These are phyloP conservation scores for Phorcus lineatus DNA, from an alignment of 2,888 invertebrate genomes.

Conservation along the genomic window DNA sequence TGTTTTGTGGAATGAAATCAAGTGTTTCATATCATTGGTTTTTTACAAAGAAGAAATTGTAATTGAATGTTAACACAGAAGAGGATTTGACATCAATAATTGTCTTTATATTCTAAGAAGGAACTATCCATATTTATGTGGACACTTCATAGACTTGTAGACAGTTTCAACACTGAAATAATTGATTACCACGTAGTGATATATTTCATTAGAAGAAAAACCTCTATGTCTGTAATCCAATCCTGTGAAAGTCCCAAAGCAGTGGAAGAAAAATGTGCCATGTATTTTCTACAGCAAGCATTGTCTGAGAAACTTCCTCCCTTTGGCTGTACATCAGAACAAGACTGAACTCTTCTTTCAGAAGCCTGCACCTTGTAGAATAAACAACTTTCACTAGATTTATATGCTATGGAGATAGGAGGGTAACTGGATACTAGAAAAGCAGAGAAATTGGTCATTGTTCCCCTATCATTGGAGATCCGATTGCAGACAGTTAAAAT, in stretches of 20 bases:
- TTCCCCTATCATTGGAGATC: slow-evolving; percentile 6
- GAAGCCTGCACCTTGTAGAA: slow-evolving; percentile 15
- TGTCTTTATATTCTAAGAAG: too few relatives aligned
- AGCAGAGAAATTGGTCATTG: slow-evolving; percentile 23
- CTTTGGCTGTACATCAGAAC: neutral
- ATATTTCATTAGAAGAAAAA: neutral
- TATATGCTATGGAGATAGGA: slow-evolving; percentile 14
- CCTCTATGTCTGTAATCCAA: neutral
- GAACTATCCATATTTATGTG: too few relatives aligned
- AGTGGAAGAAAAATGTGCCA: neutral
- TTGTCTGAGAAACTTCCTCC: slow-evolving; percentile 7
- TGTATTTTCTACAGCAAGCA: neutral
- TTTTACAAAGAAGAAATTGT: too few relatives aligned
- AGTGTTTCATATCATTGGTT: too few relatives aligned
- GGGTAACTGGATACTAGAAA: slow-evolving; percentile 8
- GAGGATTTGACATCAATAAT: too few relatives aligned
- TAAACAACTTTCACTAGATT: slow-evolving; percentile 29
- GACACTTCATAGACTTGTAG: neutral
- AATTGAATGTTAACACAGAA: too few relatives aligned
- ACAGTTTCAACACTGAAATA: neutral
- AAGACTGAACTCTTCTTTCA: slow-evolving; percentile 9
- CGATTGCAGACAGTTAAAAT: slow-evolving; percentile 26
- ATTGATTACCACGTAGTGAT: neutral
- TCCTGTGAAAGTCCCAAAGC: neutral
- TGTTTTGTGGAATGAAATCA: too few relatives aligned